phyloP scores from a whole-genome alignment of 2,888 invertebrate species.

The Stenurella melanura region DNA sequence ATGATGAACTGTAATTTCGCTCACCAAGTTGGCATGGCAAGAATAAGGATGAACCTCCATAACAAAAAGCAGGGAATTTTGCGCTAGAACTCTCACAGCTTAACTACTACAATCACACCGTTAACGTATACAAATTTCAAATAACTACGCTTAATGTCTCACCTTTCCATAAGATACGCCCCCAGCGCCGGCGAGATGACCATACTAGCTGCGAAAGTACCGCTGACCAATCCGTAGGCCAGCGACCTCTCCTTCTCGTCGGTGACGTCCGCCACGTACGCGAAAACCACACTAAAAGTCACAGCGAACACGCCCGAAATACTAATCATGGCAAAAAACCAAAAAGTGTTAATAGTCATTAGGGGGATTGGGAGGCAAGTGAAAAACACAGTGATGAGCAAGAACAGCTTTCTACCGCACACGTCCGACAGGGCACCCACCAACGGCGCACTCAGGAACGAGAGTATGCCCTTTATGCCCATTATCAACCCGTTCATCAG shows the following conservation, averaged over 20 bases:
- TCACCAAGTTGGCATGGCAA: no score
- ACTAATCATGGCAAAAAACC: constrained; percentile 98
- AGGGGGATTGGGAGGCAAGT: constrained; percentile 99
- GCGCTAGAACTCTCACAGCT: no score
- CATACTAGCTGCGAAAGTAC: constrained; percentile 99
- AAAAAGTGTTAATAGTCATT: constrained; percentile 97
- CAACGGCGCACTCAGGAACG: constrained; percentile 95
- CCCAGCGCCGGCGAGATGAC: constrained; percentile 99
- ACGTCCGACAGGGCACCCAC: constrained; percentile 96
- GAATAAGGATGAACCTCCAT: no score
- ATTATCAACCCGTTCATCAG: constrained; percentile 99
- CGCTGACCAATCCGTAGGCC: constrained; percentile 94
- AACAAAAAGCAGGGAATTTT: no score
- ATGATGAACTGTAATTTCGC: no score
- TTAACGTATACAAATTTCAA: no score
- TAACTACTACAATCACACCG: no score
- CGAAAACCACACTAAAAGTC: constrained; percentile 99
- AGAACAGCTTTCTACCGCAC: constrained; percentile 98
- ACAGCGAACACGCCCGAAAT: constrained; percentile 99
- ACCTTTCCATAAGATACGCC: constrained; percentile 87
- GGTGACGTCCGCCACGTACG: constrained; percentile 99
- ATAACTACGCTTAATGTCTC: constrained; percentile 22
- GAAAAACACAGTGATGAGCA: constrained; percentile 97
- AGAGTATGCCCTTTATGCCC: constrained; percentile 91
- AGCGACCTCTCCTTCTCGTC: constrained; percentile 95